phyloP scores from a whole-genome alignment of 2,113 vertebrate species.

The Urocitellus parryii region DNA sequence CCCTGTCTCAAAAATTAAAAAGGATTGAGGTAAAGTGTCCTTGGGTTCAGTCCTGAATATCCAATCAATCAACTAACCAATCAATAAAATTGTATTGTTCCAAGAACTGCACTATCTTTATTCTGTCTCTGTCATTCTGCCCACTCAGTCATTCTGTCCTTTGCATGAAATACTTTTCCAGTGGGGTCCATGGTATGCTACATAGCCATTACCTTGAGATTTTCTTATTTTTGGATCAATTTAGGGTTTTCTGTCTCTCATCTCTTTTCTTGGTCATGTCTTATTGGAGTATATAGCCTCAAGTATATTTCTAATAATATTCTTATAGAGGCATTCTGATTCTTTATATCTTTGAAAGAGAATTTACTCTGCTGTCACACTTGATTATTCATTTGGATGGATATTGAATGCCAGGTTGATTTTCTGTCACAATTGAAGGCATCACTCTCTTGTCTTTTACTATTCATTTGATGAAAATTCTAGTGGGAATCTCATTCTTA shows the following conservation, averaged over 20 bases:
- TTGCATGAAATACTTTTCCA: neutral
- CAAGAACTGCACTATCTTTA: neutral
- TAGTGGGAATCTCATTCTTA: conserved; percentile 24
- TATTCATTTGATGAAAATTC: conserved; percentile 1
- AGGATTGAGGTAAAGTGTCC: too few species aligned
- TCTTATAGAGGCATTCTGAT: neutral
- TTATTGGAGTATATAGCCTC: neutral
- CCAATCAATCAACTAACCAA: too few species aligned
- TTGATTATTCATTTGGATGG: conserved; percentile 51
- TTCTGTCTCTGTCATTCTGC: neutral
- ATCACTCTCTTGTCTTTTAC: conserved; percentile 17
- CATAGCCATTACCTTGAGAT: neutral
- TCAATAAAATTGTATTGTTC: neutral
- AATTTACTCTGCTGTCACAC: neutral
- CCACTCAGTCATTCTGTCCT: neutral
- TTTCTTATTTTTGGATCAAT: neutral
- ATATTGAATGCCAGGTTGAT: neutral
- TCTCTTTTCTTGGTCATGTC: neutral
- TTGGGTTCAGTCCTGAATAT: too few species aligned
- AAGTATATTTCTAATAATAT: neutral
- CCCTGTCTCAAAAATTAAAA: too few species aligned
- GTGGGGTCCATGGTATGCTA: neutral
- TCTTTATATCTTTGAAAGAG: neutral
- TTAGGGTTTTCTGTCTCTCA: neutral
- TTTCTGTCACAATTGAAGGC: conserved; percentile 11